Conservation (phyloP, 2,888 invertebrate species). For the Drosophila paramelanica region DNA sequence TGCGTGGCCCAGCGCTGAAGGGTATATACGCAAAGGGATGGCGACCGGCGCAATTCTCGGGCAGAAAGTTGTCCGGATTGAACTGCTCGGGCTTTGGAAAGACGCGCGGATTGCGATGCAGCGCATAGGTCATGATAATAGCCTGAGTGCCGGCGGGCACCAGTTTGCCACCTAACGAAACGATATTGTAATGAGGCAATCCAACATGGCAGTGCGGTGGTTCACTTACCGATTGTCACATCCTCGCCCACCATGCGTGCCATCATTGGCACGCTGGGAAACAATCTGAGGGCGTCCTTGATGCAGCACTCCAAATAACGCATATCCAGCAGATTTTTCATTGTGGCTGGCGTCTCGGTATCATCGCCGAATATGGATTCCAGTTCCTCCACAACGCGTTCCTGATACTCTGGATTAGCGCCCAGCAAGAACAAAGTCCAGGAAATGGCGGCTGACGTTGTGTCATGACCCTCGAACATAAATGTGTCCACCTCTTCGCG, state of each 20-base stretch:
- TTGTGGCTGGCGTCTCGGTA: conserved; percentile 85
- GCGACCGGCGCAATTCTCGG: conserved; percentile 87
- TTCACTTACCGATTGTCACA: conserved; percentile 86
- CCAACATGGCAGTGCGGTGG: accelerated
- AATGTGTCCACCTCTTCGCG: conserved; percentile 89
- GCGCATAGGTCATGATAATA: conserved; percentile 88
- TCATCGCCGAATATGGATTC: conserved; percentile 85
- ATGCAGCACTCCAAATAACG: conserved; percentile 89
- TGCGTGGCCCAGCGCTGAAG: conserved; percentile 89
- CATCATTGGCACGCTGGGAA: conserved; percentile 89
- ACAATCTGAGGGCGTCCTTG: conserved; percentile 88
- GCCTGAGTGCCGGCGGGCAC: conserved; percentile 86
- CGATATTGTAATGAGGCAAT: background rate
- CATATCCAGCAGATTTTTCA: conserved; percentile 88
- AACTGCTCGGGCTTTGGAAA: conserved; percentile 89
- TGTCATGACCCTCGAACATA: conserved; percentile 87
- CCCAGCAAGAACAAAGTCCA: conserved; percentile 85
- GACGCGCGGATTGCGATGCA: conserved; percentile 88
- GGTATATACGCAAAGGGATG: conserved; percentile 90
- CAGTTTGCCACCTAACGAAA: conserved; percentile 76
- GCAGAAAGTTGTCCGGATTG: conserved; percentile 90
- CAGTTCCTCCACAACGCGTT: conserved; percentile 85
- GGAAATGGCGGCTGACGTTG: conserved; percentile 85
- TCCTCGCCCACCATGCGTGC: conserved; percentile 87
- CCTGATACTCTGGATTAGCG: conserved; percentile 84